These are phyloP conservation scores for Odocoileus hemionus DNA, from an alignment of 2,113 vertebrate genomes.

Conservation along the genomic window DNA sequence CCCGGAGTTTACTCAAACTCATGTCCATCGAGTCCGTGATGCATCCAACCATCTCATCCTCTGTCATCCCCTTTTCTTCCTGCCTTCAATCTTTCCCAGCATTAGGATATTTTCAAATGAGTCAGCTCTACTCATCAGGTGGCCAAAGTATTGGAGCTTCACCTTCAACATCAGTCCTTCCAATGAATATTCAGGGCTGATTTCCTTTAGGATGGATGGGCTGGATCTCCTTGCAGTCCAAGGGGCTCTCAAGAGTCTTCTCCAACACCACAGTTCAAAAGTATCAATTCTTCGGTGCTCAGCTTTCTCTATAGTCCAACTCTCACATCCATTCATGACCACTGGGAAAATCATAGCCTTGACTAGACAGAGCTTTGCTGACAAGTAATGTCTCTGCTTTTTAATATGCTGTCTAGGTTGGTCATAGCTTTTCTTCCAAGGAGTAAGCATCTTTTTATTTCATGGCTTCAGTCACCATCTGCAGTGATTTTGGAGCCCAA, in stretches of 20 bases:
- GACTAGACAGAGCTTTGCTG: neutral
- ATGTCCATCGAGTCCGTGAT: neutral
- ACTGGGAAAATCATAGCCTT: neutral
- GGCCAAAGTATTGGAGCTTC: neutral
- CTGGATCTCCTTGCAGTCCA: neutral
- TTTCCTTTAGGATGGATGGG: neutral
- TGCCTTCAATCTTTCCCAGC: neutral
- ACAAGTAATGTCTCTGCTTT: neutral
- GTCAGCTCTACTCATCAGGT: neutral
- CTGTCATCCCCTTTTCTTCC: neutral
- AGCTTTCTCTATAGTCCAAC: neutral
- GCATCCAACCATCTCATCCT: neutral
- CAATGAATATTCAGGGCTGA: neutral
- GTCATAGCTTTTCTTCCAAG: neutral
- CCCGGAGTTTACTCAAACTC: neutral
- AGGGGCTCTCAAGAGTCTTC: neutral
- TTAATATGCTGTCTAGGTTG: neutral
- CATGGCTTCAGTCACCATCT: neutral
- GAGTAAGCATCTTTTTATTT: neutral
- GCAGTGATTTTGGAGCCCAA: neutral
- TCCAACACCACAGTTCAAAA: neutral
- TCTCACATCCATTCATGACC: neutral
- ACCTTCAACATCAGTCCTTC: neutral
- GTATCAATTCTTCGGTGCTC: rapidly evolving
- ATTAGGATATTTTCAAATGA: neutral